A percentile compares a stretch with the other conserved stretches of the same genome.
These are phyloP conservation scores for Drosophila sulfurigaster DNA, from an alignment of 1,140 invertebrate genomes.

Conservation along the genomic window DNA sequence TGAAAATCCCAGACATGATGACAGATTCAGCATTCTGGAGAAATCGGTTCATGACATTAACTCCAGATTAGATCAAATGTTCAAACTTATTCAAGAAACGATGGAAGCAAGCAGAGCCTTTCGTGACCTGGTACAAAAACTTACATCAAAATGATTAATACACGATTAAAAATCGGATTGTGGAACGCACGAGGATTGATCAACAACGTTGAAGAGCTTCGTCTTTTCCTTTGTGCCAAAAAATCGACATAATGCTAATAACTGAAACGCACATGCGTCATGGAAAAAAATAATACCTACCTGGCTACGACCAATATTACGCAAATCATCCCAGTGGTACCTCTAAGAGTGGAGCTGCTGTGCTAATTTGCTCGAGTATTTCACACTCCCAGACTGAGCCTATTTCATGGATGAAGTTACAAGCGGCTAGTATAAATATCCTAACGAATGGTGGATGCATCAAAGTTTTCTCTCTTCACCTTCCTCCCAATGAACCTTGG, in stretches of 20 bases:
- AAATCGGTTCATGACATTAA: conserved; percentile 20
- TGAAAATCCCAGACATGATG: neutral
- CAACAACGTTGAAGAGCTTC: neutral
- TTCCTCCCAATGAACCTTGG: conserved; percentile 19
- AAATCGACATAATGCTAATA: conserved; percentile 15
- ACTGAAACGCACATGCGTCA: conserved; percentile 8
- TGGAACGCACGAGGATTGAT: conserved; percentile 35
- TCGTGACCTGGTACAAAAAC: conserved; percentile 25
- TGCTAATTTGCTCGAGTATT: conserved; percentile 1
- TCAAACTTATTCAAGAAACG: conserved; percentile 23
- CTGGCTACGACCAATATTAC: conserved; percentile 27
- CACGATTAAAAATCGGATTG: conserved; percentile 37
- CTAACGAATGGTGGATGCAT: neutral
- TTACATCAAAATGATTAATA: conserved; percentile 15
- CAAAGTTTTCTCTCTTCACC: neutral
- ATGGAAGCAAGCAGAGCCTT: conserved; percentile 27
- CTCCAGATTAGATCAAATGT: conserved; percentile 27
- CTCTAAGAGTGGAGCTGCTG: conserved; percentile 14
- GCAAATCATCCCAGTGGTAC: conserved; percentile 27
- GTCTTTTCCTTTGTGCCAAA: conserved; percentile 3
- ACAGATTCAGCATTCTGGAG: conserved; percentile 12
- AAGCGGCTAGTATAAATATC: neutral
- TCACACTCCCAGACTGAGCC: conserved; percentile 3
- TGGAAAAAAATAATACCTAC: conserved; percentile 19
- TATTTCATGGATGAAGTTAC: neutral